Evolutionary conservation across 2,113 vertebrate genomes (phyloP), one percentile per base, ranked within the genome.

Genomic region (Ancistrus triradiatus): DNA sequence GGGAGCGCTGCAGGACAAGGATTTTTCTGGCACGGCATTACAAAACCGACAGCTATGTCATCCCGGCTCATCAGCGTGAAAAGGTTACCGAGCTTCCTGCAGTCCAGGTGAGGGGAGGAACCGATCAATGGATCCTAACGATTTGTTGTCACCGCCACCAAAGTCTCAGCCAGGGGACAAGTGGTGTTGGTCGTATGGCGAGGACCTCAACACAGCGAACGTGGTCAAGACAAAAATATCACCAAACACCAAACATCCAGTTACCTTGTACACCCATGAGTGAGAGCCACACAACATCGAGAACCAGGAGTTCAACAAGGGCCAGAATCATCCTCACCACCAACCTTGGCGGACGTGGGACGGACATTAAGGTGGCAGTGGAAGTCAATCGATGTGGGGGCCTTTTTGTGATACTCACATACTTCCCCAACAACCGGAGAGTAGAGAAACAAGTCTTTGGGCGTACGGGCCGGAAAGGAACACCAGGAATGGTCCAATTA

Each of bases 181-280:
- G 61, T 61, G 6, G 62, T 55, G 9, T 18, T 77, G 14, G 49
- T 77, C 0, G 37, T 74, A 31, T 76, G 71, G n/a, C 55, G 72
- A 74, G 11, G 72, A 74, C 52, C 51, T 77, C 24, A 74, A 74
- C 10, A 76, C 70, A 8, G 74, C 74, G 11, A 53, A n/a, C 19
- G 56, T 38, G 4, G 43, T 74, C 27, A 28, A 66, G 6, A 7
- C 19, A 4, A 25, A 64, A 25, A 49, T 76, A 13, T 4, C 15
- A 14, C 15, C 33, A 9, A 43, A 24, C 8, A 7, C n/a, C 7
- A 27, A 19, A 25, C 14, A 14, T 7, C 24, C 59, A 21, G 52
- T 75, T 27, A 62, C 60, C 21, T 51, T 75, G 56, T 75, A 72
- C 17, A 77, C n/a, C n/a, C 72, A 69, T 70, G 13, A 77, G 72